Evolutionary conservation across 2,113 vertebrate genomes (phyloP), one percentile per base, ranked within the genome.

Genomic region (Rhinopomastus cyanomelas): DNA sequence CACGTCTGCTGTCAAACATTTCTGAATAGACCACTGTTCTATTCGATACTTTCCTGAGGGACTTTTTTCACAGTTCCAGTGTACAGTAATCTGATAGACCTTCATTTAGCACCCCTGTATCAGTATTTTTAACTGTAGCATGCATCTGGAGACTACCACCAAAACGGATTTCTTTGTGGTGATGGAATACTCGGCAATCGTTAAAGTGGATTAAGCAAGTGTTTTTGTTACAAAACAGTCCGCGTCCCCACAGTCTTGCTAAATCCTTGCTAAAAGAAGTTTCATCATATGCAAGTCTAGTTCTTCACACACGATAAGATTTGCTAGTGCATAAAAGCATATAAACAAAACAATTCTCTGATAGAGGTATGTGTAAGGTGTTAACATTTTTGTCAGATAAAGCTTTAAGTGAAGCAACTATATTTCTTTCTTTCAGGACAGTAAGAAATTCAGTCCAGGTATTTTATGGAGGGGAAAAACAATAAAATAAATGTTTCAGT

Each of bases 41-140:
- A 60, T 95, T 88, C 96, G 93, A 91, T 80, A 78, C 69, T 96
- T 97, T 97, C 95, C 96, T 94, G 84, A 92, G 88, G 84, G 93
- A 92, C 26, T 27, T 64, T 97, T 97, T 96, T 97, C 97, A 91
- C 67, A 48, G 55, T 44, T 90, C 87, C 93, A 94, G 93, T 95
- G 81, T 85, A 92, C 5, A 36, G 89, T 89, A 90, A 96, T 90
- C 86, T 85, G 96, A 97, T 96, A 97, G 97, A 80, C 5, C 75
- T 96, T 95, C 95, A 95, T 95, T 98, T 97, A 97, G 75, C 81
- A 88, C 30, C 36, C 59, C 87, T 95, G 88, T 94, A 93, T 96
- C 88, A 88, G 67, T 77, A 27, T 81, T 92, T 81, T 92, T 92
- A 94, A 93, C 90, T 88, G 95, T 93, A 91, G 61, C 64, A 59